A percentile compares a stretch with the other conserved stretches of the same genome.
Evolutionary conservation across 2,797 vertebrate genomes (phyloP).

Genomic region (Xerus rutilus): DNA sequence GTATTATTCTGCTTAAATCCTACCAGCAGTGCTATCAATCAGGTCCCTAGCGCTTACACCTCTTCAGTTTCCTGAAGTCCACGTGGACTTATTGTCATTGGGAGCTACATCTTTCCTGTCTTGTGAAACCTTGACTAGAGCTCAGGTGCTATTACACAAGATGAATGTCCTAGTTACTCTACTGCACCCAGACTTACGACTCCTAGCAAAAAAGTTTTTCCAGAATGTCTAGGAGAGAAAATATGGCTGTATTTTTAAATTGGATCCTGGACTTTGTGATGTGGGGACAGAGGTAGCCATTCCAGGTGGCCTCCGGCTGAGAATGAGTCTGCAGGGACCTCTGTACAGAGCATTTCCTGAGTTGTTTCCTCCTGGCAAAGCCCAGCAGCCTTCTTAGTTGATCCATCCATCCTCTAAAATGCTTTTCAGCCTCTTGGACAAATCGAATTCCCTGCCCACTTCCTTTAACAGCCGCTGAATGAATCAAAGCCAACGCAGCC

Average conservation of each 20-base stretch:
- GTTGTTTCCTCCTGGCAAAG: neutral
- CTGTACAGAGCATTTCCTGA: neutral
- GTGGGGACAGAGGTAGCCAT: neutral
- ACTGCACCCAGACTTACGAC: neutral
- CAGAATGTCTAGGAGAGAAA: neutral
- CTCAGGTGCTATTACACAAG: neutral
- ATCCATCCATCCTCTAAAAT: conserved; percentile 55
- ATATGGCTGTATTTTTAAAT: neutral
- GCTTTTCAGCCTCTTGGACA: conserved; percentile 45
- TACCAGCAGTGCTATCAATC: neutral
- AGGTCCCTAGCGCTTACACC: fast-evolving
- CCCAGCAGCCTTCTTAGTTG: neutral
- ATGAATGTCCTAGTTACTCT: neutral
- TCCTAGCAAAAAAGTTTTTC: neutral
- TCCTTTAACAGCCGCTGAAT: neutral
- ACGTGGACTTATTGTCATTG: neutral
- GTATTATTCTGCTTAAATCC: neutral
- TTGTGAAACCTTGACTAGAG: neutral
- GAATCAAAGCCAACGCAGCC: conserved; percentile 56
- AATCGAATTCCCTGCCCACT: conserved; percentile 52
- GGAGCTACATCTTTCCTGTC: neutral
- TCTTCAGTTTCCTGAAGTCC: neutral
- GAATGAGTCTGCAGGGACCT: neutral
- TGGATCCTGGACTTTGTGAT: neutral
- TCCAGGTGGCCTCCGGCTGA: neutral